Evolutionary conservation across 1,140 invertebrate species (phyloP), one percentile per base, ranked within the genome.

Genomic region (Scaptodrosophila lebanonensis): DNA sequence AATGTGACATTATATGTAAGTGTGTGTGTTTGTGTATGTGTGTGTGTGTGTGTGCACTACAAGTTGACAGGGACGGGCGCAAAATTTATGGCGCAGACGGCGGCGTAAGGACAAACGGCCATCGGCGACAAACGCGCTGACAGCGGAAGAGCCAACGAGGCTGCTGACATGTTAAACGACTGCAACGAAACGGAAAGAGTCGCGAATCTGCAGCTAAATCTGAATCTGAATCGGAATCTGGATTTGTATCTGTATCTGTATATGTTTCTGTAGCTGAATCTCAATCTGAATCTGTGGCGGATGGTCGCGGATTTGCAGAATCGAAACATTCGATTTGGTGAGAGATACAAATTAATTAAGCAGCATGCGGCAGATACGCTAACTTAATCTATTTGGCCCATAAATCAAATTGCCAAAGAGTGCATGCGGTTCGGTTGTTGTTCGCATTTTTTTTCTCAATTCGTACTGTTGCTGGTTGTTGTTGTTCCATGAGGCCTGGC

Each of bases 281-380:
- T 25, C 3, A 4, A 25, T 25, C 22, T 25, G 9, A n/a, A 9
- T 1, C 17, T 13, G 13, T 8, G 15, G 11, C n/a, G 8, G 9
- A 4, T 25, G 40, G 18, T 33, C 11, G 12, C 17, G 25, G 22
- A 6, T 8, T 29, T 13, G 29, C 53, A 59, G 8, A 48, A 67
- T 65, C 68, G 50, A 47, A 29, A 43, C 67, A 71, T 76, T 76
- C 71, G 66, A 82, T 75, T 82, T 65, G 66, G 63, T 54, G 59
- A 61, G 58, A 75, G 72, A 79, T 82, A 83, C 77, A 84, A 83
- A 83, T 83, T 83, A 83, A 84, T 83, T 83, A 83, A 84, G 70
- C 77, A 56, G 36, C 70, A 82, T 75, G 70, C 66, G 52, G 52
- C 75, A 82, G 70, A 82, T 66, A 75, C 54, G 77, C 79, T 84